A percentile compares a stretch with the other conserved stretches of the same genome.
Evolutionary conservation across 1,140 invertebrate genomes (phyloP).

Genomic region (Neuroterus valhalla): DNA sequence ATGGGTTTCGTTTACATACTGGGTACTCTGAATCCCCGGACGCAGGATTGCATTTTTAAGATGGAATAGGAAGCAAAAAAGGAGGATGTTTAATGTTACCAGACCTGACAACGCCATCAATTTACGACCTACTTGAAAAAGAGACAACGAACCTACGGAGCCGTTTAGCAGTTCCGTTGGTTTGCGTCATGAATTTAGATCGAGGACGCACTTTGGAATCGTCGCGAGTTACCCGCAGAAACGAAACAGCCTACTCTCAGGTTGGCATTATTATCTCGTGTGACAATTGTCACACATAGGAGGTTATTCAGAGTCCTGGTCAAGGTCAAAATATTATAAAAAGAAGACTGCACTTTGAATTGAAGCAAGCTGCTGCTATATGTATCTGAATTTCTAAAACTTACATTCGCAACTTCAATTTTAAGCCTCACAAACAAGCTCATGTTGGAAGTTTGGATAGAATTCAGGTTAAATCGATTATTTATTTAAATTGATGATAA

Average conservation of each 20-base stretch:
- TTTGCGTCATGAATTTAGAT: slow-evolving; percentile 66
- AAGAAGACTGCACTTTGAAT: not conserved
- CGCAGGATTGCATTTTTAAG: not conserved
- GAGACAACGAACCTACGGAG: slow-evolving; percentile 45
- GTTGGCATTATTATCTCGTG: slow-evolving; percentile 47
- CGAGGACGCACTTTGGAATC: slow-evolving; percentile 59
- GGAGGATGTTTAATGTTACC: slow-evolving; percentile 41
- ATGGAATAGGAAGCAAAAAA: not conserved
- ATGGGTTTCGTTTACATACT: too few species aligned
- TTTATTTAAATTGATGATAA: too few species aligned
- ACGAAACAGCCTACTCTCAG: slow-evolving; percentile 51
- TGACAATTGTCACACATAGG: slow-evolving; percentile 49
- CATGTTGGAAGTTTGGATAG: too few species aligned
- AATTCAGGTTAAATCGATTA: too few species aligned
- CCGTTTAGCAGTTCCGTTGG: slow-evolving; percentile 63
- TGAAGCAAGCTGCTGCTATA: too few species aligned
- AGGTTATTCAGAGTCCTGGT: not conserved
- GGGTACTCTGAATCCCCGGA: too few species aligned
- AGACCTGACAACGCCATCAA: slow-evolving; percentile 35
- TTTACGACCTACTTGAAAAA: slow-evolving; percentile 56
- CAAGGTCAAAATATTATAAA: slow-evolving; percentile 21
- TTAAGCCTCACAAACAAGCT: too few species aligned
- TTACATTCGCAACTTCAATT: too few species aligned
- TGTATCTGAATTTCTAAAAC: too few species aligned
- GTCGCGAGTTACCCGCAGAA: slow-evolving; percentile 53